Evolutionary conservation across 2,888 invertebrate species (phyloP).

Genomic region (Chorisops tibialis): DNA sequence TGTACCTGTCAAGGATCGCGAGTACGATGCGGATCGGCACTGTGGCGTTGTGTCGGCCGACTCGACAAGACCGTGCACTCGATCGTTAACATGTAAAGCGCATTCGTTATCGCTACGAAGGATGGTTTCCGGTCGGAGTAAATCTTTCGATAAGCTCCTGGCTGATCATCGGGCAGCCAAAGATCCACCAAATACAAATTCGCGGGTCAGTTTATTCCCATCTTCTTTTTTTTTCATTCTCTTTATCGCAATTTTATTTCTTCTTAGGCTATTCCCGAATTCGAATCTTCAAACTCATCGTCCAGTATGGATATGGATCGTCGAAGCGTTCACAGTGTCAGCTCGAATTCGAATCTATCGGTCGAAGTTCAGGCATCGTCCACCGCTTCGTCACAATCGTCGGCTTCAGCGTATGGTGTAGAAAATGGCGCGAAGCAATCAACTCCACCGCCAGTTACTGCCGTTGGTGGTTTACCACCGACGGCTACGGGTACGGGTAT

Average conservation of each 20-base stretch:
- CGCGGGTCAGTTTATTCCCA: neutral
- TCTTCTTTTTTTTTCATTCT: neutral
- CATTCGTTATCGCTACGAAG: slow-evolving; percentile 67
- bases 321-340: slow-evolving; percentile 30
- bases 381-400: slow-evolving; percentile 25
- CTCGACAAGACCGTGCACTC: slow-evolving; percentile 69
- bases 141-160: slow-evolving; percentile 71
- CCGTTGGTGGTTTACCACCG: neutral
- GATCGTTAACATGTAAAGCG: slow-evolving; percentile 71
- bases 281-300: slow-evolving; percentile 37
- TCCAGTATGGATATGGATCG: slow-evolving; percentile 37
- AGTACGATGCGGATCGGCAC: slow-evolving; percentile 79
- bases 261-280: slow-evolving; percentile 33
- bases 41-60: slow-evolving; percentile 74
- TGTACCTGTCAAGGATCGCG: slow-evolving; percentile 56
- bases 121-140: slow-evolving; percentile 67
- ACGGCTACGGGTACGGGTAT: neutral
- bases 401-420: neutral
- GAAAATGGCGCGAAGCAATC: neutral
- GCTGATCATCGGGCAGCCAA: slow-evolving; percentile 53
- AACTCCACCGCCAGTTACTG: neutral
- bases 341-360: slow-evolving; percentile 31
- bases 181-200: slow-evolving; percentile 10
- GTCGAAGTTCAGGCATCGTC: slow-evolving; percentile 29
- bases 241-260: neutral